Evolutionary conservation across 1,140 invertebrate genomes (phyloP), one percentile per base, ranked within the genome.

Genomic region (Psix sp.): DNA sequence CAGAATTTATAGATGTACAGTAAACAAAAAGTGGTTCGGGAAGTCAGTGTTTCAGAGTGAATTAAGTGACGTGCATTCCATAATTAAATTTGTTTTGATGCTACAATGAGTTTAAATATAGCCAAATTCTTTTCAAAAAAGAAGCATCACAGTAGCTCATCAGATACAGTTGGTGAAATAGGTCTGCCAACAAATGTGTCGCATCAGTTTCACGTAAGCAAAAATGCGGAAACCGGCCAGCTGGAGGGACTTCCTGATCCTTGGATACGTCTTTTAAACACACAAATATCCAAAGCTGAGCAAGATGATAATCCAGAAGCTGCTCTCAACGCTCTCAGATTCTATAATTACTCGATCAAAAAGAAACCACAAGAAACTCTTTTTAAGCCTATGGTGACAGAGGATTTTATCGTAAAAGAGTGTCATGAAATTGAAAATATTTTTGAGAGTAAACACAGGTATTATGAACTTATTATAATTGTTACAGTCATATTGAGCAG

Each of bases 231-330:
- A 72, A 94, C 94, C 0, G 93, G 94, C 1, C 90, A 93, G 79
- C 82, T 95, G 59, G 93, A 94, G 78, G 95, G 93, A 3, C 85
- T 96, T 13, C 94, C 94, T 0, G 88, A 90, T 14, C 88, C 93
- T 21, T 96, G 95, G 95, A 85, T 92, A 18, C 87, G 91, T 31
- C 88, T 97, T 35, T 89, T 99, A 51, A 92, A 95, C 78, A 91
- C 92, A 31, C 95, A 97, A 84, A 96, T 98, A 70, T 94, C 94
- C 24, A 91, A 92, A 70, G 92, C 91, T 36, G 97, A 98, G 83
- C 95, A 97, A 84, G 91, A 93, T 82, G 92, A 97, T 78, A 96
- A 98, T 88, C 96, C 96, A 1, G 92, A 94, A 74, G 96, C 96
- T n/a, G 93, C 94, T 0, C 80, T 94, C 15, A 94, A 97, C 83